Conservation (phyloP, 2,888 invertebrate genomes). For the Ectemnius continuus region DNA sequence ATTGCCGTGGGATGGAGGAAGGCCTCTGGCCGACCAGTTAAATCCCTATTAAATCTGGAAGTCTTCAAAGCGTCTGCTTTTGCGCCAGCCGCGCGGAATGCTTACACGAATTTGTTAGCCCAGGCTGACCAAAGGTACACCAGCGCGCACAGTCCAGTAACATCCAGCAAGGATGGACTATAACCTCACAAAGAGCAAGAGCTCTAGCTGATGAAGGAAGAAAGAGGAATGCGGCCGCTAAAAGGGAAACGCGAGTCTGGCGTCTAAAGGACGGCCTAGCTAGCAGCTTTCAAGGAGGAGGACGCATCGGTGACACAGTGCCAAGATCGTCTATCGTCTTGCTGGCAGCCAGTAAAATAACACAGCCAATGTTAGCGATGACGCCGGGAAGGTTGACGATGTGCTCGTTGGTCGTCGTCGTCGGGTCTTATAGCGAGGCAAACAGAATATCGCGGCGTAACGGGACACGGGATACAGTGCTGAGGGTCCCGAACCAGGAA, state of each 20-base stretch:
- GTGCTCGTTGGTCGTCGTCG: conserved; percentile 40
- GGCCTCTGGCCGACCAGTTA: background rate
- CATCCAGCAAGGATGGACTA: no score
- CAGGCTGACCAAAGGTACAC: no score
- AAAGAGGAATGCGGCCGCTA: background rate
- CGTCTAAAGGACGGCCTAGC: conserved; percentile 11
- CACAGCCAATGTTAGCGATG: conserved; percentile 26
- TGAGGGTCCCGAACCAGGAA: conserved; percentile 69
- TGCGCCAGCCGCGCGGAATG: no score
- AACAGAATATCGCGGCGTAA: conserved; percentile 74
- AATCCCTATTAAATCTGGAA: conserved; percentile 5
- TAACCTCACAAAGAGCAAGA: no score
- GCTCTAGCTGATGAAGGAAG: background rate
- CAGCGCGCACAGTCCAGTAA: no score
- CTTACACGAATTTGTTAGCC: no score
- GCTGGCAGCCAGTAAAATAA: conserved; percentile 24
- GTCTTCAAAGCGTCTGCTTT: background rate
- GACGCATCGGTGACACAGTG: conserved; percentile 13
- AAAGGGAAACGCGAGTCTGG: background rate
- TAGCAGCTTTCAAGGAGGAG: background rate
- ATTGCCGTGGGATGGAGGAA: conserved; percentile 1
- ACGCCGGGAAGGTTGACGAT: conserved; percentile 43
- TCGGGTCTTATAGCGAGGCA: conserved; percentile 68
- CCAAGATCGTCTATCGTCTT: conserved; percentile 38
- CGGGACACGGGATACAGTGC: conserved; percentile 60